These are phyloP conservation scores for Microcebus ravelobensis DNA, from an alignment of 2,113 vertebrate species.

Conservation along the genomic window DNA sequence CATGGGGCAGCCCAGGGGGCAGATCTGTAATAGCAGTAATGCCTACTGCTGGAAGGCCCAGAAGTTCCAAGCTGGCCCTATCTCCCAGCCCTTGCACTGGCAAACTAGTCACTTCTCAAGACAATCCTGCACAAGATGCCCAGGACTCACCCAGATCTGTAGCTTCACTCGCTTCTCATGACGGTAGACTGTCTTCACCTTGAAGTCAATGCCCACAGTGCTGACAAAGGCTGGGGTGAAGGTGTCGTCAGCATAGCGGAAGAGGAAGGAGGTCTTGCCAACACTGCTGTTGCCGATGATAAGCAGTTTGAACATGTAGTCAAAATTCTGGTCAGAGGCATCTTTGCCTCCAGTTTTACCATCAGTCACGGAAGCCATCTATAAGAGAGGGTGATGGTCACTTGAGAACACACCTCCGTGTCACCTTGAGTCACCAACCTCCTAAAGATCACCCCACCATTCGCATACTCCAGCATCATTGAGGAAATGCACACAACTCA, in stretches of 20 bases:
- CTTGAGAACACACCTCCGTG: neutral
- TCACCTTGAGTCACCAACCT: neutral
- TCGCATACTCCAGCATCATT: neutral
- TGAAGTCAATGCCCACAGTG: slow-evolving; percentile 99
- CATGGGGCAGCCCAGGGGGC: neutral
- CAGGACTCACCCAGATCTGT: slow-evolving; percentile 96
- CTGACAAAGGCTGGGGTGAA: slow-evolving; percentile 98
- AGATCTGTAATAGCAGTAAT: neutral
- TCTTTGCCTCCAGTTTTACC: slow-evolving; percentile 94
- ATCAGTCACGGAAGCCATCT: slow-evolving; percentile 97
- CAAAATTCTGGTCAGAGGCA: slow-evolving; percentile 98
- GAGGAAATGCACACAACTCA: slow-evolving; percentile 42
- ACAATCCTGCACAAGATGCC: neutral
- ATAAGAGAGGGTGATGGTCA: slow-evolving; percentile 51
- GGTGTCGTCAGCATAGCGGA: slow-evolving; percentile 97
- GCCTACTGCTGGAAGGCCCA: neutral
- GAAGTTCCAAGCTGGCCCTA: neutral
- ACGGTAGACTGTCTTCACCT: slow-evolving; percentile 98
- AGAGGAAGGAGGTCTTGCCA: slow-evolving; percentile 98
- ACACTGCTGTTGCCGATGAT: slow-evolving; percentile 99
- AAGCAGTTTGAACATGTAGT: slow-evolving; percentile 99
- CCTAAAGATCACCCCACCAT: neutral
- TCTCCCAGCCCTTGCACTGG: neutral
- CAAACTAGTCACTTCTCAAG: neutral
- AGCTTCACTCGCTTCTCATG: slow-evolving; percentile 98